Evolutionary conservation across 2,113 vertebrate genomes (phyloP).

Genomic region (Muntiacus reevesi): DNA sequence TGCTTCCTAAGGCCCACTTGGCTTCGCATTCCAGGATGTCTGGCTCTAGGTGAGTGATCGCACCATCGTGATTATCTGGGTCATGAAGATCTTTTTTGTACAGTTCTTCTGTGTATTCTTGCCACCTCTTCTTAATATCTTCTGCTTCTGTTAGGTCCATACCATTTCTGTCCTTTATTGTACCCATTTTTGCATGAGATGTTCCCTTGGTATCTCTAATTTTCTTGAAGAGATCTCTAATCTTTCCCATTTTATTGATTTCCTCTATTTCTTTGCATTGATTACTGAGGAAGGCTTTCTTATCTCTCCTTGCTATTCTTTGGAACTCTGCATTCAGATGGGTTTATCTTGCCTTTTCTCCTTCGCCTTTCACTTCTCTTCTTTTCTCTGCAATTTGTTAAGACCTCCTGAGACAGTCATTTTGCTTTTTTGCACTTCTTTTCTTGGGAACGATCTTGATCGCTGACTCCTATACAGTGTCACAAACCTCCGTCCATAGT

Average conservation of each 20-base stretch:
- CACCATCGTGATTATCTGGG: neutral
- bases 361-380: neutral
- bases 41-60: neutral
- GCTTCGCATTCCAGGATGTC: neutral
- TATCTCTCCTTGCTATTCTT: neutral
- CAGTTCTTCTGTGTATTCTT: neutral
- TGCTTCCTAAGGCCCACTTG: neutral
- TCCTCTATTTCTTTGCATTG: neutral
- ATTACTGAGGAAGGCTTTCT: neutral
- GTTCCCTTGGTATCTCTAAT: neutral
- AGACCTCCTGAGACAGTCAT: neutral
- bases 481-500: neutral
- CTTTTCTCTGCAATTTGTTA: neutral
- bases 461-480: neutral
- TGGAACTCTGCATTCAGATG: neutral
- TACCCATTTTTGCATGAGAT: neutral
- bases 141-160: neutral
- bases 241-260: neutral
- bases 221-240: neutral
- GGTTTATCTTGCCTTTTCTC: neutral
- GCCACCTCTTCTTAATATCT: neutral
- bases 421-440: neutral
- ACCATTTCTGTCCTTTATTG: neutral
- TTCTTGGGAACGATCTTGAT: neutral
- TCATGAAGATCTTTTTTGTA: neutral